Evolutionary conservation across 2,797 vertebrate species (phyloP), one percentile per base, ranked within the genome.

Genomic region (Chelon auratus): DNA sequence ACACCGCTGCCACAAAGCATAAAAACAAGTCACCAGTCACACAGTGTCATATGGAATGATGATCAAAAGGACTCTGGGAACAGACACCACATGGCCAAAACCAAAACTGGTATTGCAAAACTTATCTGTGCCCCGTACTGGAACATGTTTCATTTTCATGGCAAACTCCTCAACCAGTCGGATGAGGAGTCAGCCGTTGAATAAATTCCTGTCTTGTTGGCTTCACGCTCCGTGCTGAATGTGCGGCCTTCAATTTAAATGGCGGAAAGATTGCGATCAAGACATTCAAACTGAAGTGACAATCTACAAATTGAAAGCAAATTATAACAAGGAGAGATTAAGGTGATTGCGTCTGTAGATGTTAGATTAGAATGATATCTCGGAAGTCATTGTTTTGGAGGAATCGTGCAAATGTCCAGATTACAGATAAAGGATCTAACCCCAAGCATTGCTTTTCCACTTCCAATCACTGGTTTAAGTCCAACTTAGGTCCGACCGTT

Each of bases 121-220:
- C 10, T 47, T 47, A 47, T n/a, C n/a, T 47, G 7, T 47, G 59
- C 63, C 55, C 45, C 33, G 52, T 58, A 52, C 39, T 43, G 58
- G 22, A 59, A 70, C 0, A 3, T 54, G 42, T 55, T 53, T 53
- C 5, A 54, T 9, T 72, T 52, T 30, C 40, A 51, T 40, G 6
- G 14, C 52, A 51, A 50, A 66, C 55, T 26, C 43, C 20, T 72
- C 13, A 15, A 15, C 6, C 37, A 47, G 56, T 69, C 40, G 50
- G 18, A 24, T 22, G 37, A 12, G 2, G 39, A 40, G 39, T 13
- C 12, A 13, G 9, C 39, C 3, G 42, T 15, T 15, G 42, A 43
- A 13, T 33, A 5, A n/a, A 50, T 51, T 42, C 54, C 24, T 15
- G 43, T 2, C 0, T n/a, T 20, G 40, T 9, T 1, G 5, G 43